Evolutionary conservation across 2,797 vertebrate species (phyloP), one percentile per base, ranked within the genome.

Genomic region (Lithobates sylvaticus): DNA sequence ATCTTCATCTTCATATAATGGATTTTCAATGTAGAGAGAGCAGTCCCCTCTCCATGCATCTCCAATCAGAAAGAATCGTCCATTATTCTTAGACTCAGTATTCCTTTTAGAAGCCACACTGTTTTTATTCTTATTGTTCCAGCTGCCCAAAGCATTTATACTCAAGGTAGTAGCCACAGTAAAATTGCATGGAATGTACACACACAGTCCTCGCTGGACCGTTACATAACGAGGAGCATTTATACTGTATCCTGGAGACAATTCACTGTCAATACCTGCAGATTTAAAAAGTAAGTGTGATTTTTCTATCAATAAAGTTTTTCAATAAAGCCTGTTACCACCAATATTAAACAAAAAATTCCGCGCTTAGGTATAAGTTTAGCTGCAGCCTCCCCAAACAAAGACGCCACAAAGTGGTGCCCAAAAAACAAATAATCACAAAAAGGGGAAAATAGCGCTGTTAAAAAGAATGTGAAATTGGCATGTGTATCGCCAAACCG

Each of bases 11-110:
- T 3, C 9, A 29, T 3, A 13, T 26, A 42, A 15, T 2, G 32
- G 13, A 27, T 78, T 7, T 26, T 67, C 15, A 23, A 78, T 78
- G 36, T 36, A 65, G 0, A 42, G n/a, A 1, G 76, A 78, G 23
- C 76, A 78, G 15, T 78, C 36, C 7, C 61, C 34, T 27, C 61
- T 78, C 34, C 26, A 9, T n/a, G 44, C 61, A 78, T 78, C 13
- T 34, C 61, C 61, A 39, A 5, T 21, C 23, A 78, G 23, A 7
- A 67, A 42, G 34, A 78, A 65, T 15, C 76, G 36, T 4, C 29
- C 61, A 65, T 42, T 67, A 9, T 3, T 27, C 4, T 3, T 0
- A 18, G 0, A 21, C 6, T 5, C 5, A 5, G 15, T 27, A 7
- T n/a, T 5, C 10, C 16, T 39, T 10, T 12, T 21, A n/a, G 58